These are phyloP conservation scores for Damaliscus lunatus DNA, from an alignment of 2,113 vertebrate genomes.

Conservation along the genomic window DNA sequence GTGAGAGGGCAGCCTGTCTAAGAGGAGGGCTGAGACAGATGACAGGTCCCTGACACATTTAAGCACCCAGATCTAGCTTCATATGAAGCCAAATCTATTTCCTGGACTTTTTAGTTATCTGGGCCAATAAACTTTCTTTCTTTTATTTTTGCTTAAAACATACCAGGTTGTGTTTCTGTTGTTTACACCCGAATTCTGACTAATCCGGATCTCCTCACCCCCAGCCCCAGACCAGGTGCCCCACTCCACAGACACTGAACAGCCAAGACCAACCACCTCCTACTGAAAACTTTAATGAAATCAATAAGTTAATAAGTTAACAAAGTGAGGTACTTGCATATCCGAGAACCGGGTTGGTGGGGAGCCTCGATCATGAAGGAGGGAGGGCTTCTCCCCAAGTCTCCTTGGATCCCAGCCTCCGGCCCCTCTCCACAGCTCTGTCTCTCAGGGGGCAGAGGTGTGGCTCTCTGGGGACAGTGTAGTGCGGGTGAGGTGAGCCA, in stretches of 20 bases:
- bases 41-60: background rate
- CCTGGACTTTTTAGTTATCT: background rate
- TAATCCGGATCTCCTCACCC: background rate
- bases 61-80: background rate
- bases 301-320: constrained; percentile 97
- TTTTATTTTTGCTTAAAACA: background rate
- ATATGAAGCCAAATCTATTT: background rate
- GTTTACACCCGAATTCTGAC: background rate
- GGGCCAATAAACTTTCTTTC: background rate
- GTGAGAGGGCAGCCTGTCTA: background rate
- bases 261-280: constrained; percentile 70
- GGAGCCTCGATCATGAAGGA: constrained; percentile 60
- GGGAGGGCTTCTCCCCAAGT: constrained; percentile 33
- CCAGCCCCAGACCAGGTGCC: background rate
- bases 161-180: background rate
- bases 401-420: constrained; percentile 73
- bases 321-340: constrained; percentile 89
- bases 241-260: background rate
- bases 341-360: constrained; percentile 73
- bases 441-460: background rate
- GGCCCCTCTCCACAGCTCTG: constrained; percentile 12
- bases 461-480: constrained; percentile 49
- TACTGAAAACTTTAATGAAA: constrained; percentile 95
- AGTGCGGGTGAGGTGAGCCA: background rate
- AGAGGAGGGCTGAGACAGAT: background rate